Evolutionary conservation across 2,113 vertebrate species (phyloP), one percentile per base, ranked within the genome.

Genomic region (Merops nubicus): DNA sequence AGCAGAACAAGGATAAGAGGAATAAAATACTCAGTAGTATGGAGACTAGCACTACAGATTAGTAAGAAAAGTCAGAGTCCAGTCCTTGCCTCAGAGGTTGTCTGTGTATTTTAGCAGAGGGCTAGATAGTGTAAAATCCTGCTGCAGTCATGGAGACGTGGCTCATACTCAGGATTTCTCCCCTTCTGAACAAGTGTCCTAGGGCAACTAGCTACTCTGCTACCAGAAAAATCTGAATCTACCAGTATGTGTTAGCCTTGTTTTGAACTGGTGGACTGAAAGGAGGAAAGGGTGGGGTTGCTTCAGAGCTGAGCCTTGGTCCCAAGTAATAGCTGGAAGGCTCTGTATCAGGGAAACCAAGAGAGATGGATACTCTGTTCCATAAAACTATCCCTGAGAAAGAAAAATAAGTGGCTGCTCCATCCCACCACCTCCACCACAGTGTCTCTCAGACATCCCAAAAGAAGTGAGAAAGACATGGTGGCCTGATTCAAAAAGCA

Each of bases 401-500:
- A 73, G 56, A 59, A 80, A 33, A 59, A 1, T 11, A 54, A 89
- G 38, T 34, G 34, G 18, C 38, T 72, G 15, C 8, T 78, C 23
- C 36, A 6, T 3, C 20, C 34, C 18, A 17, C 22, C 48, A 23
- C 5, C 10, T 11, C 26, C 12, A 1, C 5, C 9, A 4, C 42
- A 57, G 3, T 12, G 6, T 13, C 26, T 75, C 34, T 15, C 57
- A 63, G 53, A 68, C 2, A 47, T 31, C 8, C 20, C 40, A 70
- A 63, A 87, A 22, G 18, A 51, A 43, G 25, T 62, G 34, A 70
- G n/a, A 69, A 81, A 81, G 16, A 68, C 9, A 7, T 47, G 9
- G 12, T 8, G 1, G 10, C 31, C 12, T 72, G 23, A 40, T 62
- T 72, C n/a, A 6, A 47, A 89, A 50, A 81, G 9, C 15, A 68